Base-by-base conservation (phyloP, 1,140 invertebrate genomes). In the Meloidogyne floridensis region DNA sequence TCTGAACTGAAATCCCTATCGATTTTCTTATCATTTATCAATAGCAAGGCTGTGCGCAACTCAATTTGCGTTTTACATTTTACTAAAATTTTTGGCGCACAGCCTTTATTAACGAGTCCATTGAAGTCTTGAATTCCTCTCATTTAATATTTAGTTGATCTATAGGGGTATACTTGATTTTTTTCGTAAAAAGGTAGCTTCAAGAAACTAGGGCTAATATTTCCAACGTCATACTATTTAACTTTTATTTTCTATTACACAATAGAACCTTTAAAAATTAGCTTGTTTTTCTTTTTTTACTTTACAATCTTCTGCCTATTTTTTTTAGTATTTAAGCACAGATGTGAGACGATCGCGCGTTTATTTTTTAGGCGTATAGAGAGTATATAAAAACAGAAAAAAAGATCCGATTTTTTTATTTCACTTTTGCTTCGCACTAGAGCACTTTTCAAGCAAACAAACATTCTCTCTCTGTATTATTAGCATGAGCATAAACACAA, bases 281-380 rank as follows among this genome's bases (percentile, higher is more conserved):
- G 10, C 15, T 47, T 47, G 47, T 47, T 47, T 47, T 13, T 65
- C 6, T n/a, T n/a, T 65, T 65, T 65, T 65, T 65, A 65, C 59
- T 65, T 65, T 32, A 32, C 32, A 32, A 32, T 1, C 59, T 65
- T 65, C 15, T 65, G 59, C 11, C 10, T 54, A 54, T 54, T 54
- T 54, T 54, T n/a, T 65, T 15, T n/a, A 65, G 59, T 65, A 65
- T 65, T 65, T 65, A 65, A 65, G 59, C 59, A 65, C 59, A 65
- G 59, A n/a, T 65, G 59, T 65, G 59, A 65, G 59, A 32, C 15
- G n/a, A n/a, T n/a, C 10, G 59, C 15, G 15, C 15, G 15, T 18
- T 65, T 20, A 20, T 20, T 18, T 65, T 65, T 65, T 65, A n/a
- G 18, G n/a, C 59, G 56, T 65, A 65, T n/a, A 65, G 47, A 47